Base-by-base conservation (phyloP, 2,797 vertebrate genomes). In the Alosa sapidissima region DNA sequence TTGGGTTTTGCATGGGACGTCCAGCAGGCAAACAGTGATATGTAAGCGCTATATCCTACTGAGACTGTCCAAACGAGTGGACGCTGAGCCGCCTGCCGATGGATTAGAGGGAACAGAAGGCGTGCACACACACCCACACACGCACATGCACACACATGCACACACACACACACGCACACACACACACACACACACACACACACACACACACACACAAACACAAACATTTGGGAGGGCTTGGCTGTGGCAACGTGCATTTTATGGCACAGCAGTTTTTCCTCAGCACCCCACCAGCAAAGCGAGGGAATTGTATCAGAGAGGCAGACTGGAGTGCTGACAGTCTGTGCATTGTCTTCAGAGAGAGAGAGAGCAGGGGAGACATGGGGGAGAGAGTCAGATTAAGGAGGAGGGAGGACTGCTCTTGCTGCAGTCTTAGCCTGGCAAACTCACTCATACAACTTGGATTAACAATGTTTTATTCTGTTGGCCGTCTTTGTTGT, bases 41-140 rank as follows among this genome's bases (percentile, higher is more conserved):
- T 78, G 41, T 78, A 78, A 78, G 72, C 41, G 72, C 78, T 78
- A 78, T 78, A 47, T 47, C 72, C 72, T 47, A 78, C 36, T 2
- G 72, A 45, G 36, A 8, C 72, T 21, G 36, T 47, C 72, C 8
- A 41, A 41, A 78, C 16, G 41, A 78, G 36, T 21, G 41, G 41
- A 47, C 11, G 8, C 72, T 78, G 72, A 78, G 41, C 36, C 1
- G 72, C 72, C 41, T 14, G 5, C 41, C 4, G 41, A 41, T n/a
- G 72, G 72, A 78, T 78, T 78, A 78, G 72, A 78, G 36, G 41
- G 36, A 78, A 47, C 72, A 78, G 72, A 78, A 78, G 72, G 72
- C 72, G 54, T 55, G 54, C 19, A 41, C 65, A 72, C 65, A n/a
- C 60, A 28, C 60, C 8, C 60, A 28, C 21, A 62, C 24, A 28